phyloP scores from a whole-genome alignment of 2,888 invertebrate genomes.

The Rhamphomyia laevipes region DNA sequence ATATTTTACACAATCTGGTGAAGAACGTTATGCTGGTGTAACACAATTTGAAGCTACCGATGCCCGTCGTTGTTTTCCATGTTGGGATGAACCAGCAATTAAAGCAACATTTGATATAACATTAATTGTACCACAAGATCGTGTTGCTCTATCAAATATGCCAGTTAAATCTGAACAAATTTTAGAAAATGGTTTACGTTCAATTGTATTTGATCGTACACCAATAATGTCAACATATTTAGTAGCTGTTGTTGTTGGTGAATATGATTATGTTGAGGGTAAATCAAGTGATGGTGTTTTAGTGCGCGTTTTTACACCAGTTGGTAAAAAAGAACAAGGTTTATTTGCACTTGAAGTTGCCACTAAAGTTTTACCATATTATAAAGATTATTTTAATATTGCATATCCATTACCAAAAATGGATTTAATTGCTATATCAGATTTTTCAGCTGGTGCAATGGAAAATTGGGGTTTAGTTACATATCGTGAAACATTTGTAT shows the following conservation, averaged over 20 bases:
- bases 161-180: conserved; percentile 44
- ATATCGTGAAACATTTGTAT: conserved; percentile 81
- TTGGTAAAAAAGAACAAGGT: conserved; percentile 86
- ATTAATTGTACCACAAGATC: conserved; percentile 65
- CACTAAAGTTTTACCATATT: conserved; percentile 84
- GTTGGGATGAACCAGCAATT: conserved; percentile 95
- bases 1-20: conserved; percentile 60
- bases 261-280: conserved; percentile 86
- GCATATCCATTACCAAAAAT: conserved; percentile 93
- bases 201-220: conserved; percentile 63
- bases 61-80: conserved; percentile 89
- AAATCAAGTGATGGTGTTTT: conserved; percentile 69
- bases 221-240: conserved; percentile 94
- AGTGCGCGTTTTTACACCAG: conserved; percentile 75
- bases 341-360: conserved; percentile 85
- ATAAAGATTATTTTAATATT: conserved; percentile 88
- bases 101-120: conserved; percentile 91
- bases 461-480: conserved; percentile 96
- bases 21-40: conserved; percentile 72
- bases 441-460: conserved; percentile 94
- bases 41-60: conserved; percentile 88
- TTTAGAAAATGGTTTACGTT: conserved; percentile 39
- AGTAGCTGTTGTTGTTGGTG: conserved; percentile 87
- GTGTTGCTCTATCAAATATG: conserved; percentile 92
- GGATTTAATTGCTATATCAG: conserved; percentile 91